A percentile compares a stretch with the other conserved stretches of the same genome.
Evolutionary conservation across 2,113 vertebrate species (phyloP).

Genomic region (Forbesichthys papilliferus): DNA sequence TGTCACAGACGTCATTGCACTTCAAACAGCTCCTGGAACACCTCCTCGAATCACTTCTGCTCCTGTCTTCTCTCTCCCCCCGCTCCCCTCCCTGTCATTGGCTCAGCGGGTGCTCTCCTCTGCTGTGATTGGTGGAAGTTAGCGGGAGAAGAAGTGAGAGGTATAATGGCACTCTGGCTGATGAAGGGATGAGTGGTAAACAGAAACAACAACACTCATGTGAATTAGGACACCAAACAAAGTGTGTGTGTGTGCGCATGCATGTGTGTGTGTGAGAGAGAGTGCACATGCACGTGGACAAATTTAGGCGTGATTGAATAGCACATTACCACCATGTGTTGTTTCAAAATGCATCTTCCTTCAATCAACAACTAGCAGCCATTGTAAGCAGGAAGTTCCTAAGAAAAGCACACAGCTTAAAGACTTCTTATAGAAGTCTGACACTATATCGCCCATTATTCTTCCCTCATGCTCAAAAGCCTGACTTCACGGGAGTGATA

Average conservation of each 20-base stretch:
- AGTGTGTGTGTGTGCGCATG: neutral
- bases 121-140: neutral
- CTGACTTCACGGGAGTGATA: conserved; percentile 7
- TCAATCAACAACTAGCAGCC: neutral
- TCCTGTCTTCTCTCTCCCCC: neutral
- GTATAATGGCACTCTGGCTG: neutral
- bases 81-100: neutral
- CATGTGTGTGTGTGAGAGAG: no score
- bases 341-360: neutral
- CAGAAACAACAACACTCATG: neutral
- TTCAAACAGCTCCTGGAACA: neutral
- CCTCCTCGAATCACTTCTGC: neutral
- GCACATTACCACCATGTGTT: no score
- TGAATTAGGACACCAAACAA: neutral
- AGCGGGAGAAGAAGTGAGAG: neutral
- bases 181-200: neutral
- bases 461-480: neutral
- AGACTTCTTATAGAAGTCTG: neutral
- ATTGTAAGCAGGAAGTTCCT: neutral
- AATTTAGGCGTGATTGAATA: no score
- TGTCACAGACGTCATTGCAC: neutral
- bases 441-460: neutral
- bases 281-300: no score
- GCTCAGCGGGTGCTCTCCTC: neutral
- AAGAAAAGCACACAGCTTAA: neutral